Percentiles rank a stretch among this genome's conserved stretches.
These are phyloP conservation scores for Acomys russatus DNA, from an alignment of 2,797 vertebrate species.

Conservation along the genomic window DNA sequence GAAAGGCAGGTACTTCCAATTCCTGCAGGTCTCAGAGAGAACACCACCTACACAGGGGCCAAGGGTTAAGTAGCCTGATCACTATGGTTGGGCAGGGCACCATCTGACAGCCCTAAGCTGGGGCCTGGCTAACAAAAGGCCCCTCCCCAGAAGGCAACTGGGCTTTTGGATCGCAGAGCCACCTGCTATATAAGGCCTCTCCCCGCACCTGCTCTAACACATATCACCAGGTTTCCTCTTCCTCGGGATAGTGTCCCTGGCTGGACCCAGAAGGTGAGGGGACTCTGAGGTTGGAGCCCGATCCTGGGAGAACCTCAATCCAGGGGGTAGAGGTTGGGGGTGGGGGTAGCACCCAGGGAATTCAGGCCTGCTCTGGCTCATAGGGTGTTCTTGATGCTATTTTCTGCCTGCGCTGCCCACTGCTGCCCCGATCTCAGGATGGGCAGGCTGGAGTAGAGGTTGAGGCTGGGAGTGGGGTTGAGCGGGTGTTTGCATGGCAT, in stretches of 20 bases:
- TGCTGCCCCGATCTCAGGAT: rapidly evolving
- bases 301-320: not conserved
- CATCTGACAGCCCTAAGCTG: not conserved
- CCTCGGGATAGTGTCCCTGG: not conserved
- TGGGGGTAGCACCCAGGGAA: not conserved
- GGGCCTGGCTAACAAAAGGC: not conserved
- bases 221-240: not conserved
- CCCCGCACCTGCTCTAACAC: not conserved
- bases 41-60: not conserved
- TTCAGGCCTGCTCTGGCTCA: not conserved
- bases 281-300: too few species aligned
- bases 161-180: not conserved
- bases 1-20: not conserved
- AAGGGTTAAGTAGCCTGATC: not conserved
- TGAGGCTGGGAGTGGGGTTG: rapidly evolving
- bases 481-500: rapidly evolving
- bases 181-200: conserved; percentile 48
- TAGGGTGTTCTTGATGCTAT: not conserved
- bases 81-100: not conserved
- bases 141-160: not conserved
- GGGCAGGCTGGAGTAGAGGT: not conserved
- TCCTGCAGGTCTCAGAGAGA: not conserved
- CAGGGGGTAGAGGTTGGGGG: not conserved
- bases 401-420: too few species aligned
- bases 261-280: conserved; percentile 52